Conservation (phyloP, 2,113 vertebrate genomes). For the Ictidomys tridecemlineatus region DNA sequence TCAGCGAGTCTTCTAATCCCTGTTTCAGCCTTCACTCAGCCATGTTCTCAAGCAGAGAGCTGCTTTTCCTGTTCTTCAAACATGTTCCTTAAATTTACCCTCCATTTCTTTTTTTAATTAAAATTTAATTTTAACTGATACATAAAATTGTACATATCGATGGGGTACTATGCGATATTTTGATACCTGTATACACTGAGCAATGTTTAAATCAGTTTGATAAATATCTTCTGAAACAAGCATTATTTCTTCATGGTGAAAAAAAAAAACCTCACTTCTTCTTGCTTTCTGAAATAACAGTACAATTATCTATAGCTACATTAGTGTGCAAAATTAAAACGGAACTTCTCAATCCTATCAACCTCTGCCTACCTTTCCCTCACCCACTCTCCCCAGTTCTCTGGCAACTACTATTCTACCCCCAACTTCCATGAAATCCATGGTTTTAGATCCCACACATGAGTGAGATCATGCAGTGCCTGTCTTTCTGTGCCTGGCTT, state of each 20-base stretch:
- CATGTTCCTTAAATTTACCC: slow-evolving; percentile 23
- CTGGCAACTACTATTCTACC: not conserved
- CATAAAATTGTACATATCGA: not conserved
- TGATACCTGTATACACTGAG: not conserved
- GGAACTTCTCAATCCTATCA: not conserved
- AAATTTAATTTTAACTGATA: not conserved
- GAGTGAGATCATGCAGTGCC: not conserved
- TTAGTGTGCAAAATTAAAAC: too few species aligned
- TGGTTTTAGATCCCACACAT: not conserved
- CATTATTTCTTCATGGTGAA: not conserved
- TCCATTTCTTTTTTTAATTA: not conserved
- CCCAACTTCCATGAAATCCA: not conserved
- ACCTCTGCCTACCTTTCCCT: not conserved
- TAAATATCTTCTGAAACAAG: not conserved
- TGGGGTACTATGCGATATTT: not conserved
- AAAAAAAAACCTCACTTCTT: not conserved
- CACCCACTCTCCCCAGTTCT: not conserved
- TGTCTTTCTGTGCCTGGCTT: not conserved
- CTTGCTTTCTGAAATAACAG: not conserved
- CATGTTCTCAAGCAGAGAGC: not conserved
- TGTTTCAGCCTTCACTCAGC: not conserved
- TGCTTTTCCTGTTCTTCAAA: slow-evolving; percentile 25
- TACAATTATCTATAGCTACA: not conserved
- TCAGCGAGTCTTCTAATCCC: not conserved
- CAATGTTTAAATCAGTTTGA: not conserved